A percentile compares a stretch with the other conserved stretches of the same genome.
phyloP scores from a whole-genome alignment of 2,113 vertebrate genomes.

The Oxyura jamaicensis region DNA sequence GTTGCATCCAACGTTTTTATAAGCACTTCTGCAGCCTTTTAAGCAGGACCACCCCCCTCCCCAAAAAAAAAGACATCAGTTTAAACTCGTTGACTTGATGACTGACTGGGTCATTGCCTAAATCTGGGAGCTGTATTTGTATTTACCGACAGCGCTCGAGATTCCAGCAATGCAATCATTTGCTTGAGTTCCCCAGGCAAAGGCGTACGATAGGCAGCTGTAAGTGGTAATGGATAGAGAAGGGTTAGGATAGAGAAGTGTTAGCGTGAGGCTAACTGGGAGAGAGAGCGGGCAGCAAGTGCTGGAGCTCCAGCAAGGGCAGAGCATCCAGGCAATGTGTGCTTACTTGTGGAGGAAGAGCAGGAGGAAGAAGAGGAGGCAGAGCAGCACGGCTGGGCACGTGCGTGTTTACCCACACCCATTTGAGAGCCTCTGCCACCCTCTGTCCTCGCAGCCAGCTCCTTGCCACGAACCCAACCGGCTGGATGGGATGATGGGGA shows the following conservation, averaged over 20 bases:
- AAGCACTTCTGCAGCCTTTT: neutral
- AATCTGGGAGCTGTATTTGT: slow-evolving; percentile 33
- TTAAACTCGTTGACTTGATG: slow-evolving; percentile 10
- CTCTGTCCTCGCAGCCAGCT: neutral
- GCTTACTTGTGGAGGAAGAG: neutral
- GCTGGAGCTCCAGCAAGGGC: neutral
- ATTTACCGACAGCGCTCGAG: slow-evolving; percentile 7
- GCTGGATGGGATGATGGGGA: neutral
- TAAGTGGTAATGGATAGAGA: neutral
- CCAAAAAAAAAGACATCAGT: neutral
- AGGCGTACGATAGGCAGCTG: neutral
- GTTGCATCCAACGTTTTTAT: neutral
- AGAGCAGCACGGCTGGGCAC: neutral
- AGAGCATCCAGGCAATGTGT: accelerated
- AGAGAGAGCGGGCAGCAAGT: neutral
- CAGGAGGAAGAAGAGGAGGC: neutral
- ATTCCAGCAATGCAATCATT: slow-evolving; percentile 57
- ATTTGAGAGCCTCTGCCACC: neutral
- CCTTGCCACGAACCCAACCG: accelerated
- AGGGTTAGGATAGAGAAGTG: neutral
- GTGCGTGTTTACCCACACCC: accelerated
- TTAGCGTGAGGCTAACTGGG: neutral
- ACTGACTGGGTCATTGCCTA: slow-evolving; percentile 14
- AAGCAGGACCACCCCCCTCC: neutral
- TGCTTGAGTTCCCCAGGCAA: slow-evolving; percentile 54